Base-by-base conservation (phyloP, 2,888 invertebrate genomes). In the Conops quadrifasciatus region DNA sequence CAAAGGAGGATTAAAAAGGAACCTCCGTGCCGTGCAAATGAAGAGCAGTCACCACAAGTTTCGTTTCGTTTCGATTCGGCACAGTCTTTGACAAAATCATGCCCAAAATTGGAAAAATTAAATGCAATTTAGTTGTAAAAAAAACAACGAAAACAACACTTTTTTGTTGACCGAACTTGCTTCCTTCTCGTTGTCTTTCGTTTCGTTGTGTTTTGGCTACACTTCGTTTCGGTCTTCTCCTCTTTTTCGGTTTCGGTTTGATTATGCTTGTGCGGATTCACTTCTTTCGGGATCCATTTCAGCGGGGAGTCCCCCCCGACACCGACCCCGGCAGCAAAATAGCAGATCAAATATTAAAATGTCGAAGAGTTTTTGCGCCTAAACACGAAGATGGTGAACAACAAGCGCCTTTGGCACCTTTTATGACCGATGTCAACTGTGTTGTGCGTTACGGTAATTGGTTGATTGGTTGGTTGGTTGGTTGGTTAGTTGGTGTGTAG, bases 331-430 rank as follows among this genome's bases (percentile, higher is more conserved):
- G 2, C 63, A 51, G 30, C 26, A 65, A 51, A 62, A 64, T 45
- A 62, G 45, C 62, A 62, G 21, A 62, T 62, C 62, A 62, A 62
- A 62, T 62, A 62, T 43, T 62, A 47, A 45, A 64, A 47, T 15
- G 21, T 19, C 16, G 16, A 45, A 28, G 21, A 60, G 19, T 49
- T 49, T 62, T 68, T 68, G 28, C n/a, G n/a, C n/a, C n/a, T n/a
- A n/a, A n/a, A n/a, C n/a, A n/a, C n/a, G 60, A 24, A 30, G 68
- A 53, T 51, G 68, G 49, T 62, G 51, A 49, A 68, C 68, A 68
- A 60, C 60, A 60, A 62, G 36, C 49, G 43, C 68, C 58, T 68
- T 68, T 68, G 68, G 51, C 68, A 68, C 68, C 68, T 68, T 67
- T 67, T 67, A 68, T 62, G 62, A 62, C 60, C 68, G 68, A 68